phyloP scores from a whole-genome alignment of 1,140 invertebrate species.

The Eciton burchellii region DNA sequence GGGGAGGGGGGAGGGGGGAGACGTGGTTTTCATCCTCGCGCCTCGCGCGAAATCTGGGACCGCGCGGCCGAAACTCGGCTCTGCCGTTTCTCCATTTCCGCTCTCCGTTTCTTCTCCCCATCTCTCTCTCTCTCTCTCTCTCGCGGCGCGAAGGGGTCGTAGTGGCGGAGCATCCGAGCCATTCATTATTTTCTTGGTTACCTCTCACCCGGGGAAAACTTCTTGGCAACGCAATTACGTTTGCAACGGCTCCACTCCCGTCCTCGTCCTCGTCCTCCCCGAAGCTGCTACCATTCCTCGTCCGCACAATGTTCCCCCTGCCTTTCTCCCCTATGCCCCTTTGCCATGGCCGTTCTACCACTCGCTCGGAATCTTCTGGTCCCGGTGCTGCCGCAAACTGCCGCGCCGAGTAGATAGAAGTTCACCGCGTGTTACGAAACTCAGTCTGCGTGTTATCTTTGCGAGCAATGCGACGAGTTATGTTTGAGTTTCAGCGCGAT shows the following conservation, averaged over 20 bases:
- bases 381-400: slow-evolving; percentile 14
- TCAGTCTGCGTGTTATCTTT: slow-evolving; percentile 16
- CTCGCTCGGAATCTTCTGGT: slow-evolving; percentile 58
- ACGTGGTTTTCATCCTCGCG: slow-evolving; percentile 70
- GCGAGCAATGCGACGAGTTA: slow-evolving; percentile 26
- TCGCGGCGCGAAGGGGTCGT: slow-evolving; percentile 46
- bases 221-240: slow-evolving; percentile 85
- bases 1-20: too few species aligned
- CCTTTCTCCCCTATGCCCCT: background rate
- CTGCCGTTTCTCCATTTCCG: slow-evolving; percentile 56
- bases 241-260: slow-evolving; percentile 49
- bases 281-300: slow-evolving; percentile 57
- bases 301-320: slow-evolving; percentile 46
- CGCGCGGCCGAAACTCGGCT: slow-evolving; percentile 67
- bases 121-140: slow-evolving; percentile 57
- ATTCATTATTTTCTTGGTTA: slow-evolving; percentile 86
- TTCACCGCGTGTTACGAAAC: slow-evolving; percentile 53
- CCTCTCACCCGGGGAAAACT: slow-evolving; percentile 84
- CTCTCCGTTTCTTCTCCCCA: slow-evolving; percentile 32
- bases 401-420: slow-evolving; percentile 53
- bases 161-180: slow-evolving; percentile 70
- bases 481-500: slow-evolving; percentile 19
- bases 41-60: slow-evolving; percentile 72
- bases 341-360: slow-evolving; percentile 28
- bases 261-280: slow-evolving; percentile 61